Evolutionary conservation across 2,113 vertebrate genomes (phyloP).

Genomic region (Takifugu flavidus): DNA sequence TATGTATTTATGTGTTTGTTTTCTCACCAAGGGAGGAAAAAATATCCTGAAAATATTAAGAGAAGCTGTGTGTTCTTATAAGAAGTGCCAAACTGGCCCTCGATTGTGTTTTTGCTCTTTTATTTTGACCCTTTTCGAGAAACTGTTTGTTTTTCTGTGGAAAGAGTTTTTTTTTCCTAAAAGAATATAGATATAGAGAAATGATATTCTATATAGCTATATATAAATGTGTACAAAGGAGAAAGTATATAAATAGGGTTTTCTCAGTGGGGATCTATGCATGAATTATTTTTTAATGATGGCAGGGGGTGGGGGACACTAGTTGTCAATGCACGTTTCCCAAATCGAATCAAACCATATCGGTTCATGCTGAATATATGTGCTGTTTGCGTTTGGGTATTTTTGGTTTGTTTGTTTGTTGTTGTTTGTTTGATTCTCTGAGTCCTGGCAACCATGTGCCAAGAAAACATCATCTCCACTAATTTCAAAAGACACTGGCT

Average conservation of each 20-base stretch:
- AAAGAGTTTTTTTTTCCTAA: slow-evolving; percentile 58
- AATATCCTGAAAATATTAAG: slow-evolving; percentile 50
- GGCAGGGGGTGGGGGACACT: slow-evolving; percentile 11
- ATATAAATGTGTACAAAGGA: slow-evolving; percentile 75
- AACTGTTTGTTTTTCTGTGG: slow-evolving; percentile 65
- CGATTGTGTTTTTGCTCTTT: slow-evolving; percentile 52
- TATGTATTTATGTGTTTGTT: slow-evolving; percentile 58
- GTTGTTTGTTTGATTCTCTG: background rate
- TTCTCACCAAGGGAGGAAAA: slow-evolving; percentile 47
- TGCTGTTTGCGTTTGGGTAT: too few relatives aligned
- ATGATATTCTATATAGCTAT: slow-evolving; percentile 75
- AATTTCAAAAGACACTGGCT: slow-evolving; percentile 3
- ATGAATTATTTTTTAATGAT: slow-evolving; percentile 74
- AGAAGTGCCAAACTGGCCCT: slow-evolving; percentile 75
- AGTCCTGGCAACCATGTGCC: background rate
- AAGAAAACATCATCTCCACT: background rate
- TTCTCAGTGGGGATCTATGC: slow-evolving; percentile 75
- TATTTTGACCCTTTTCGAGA: slow-evolving; percentile 29
- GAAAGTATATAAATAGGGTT: slow-evolving; percentile 70
- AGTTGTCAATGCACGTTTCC: slow-evolving; percentile 67
- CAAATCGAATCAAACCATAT: slow-evolving; percentile 50
- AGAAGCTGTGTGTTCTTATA: slow-evolving; percentile 60
- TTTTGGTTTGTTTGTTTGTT: slow-evolving; percentile 26
- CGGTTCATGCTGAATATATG: slow-evolving; percentile 16
- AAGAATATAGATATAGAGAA: slow-evolving; percentile 76